phyloP scores from a whole-genome alignment of 2,113 vertebrate genomes.

The Gallinago jamesoni region DNA sequence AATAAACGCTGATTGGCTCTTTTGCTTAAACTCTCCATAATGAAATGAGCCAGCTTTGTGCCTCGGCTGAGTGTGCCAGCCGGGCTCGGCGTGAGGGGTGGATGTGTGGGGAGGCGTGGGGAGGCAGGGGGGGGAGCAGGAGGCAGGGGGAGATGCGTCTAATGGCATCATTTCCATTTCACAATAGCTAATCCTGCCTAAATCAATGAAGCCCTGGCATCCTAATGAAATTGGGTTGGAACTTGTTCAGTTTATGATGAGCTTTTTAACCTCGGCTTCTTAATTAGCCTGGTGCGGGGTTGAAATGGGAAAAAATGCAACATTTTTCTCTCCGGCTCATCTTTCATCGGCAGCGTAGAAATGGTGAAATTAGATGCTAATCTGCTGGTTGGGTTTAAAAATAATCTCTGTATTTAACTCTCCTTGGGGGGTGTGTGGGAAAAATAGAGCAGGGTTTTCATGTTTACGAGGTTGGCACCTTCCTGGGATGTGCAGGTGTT shows the following conservation, averaged over 20 bases:
- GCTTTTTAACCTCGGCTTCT: conserved; percentile 64
- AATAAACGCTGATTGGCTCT: conserved; percentile 45
- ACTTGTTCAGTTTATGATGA: conserved; percentile 61
- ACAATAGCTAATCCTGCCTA: conserved; percentile 62
- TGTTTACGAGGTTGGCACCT: not conserved
- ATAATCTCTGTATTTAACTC: not conserved
- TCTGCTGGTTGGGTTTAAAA: conserved; percentile 34
- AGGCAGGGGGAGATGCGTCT: not conserved
- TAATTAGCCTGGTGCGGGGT: conserved; percentile 43
- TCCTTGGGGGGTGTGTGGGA: not conserved
- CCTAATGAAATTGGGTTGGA: conserved; percentile 46
- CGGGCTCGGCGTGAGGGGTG: not conserved
- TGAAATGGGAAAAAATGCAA: conserved; percentile 31
- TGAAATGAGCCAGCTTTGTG: not conserved
- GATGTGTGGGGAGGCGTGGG: not conserved
- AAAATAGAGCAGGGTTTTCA: not conserved
- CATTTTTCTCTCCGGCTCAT: not conserved
- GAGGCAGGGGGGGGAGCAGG: not conserved
- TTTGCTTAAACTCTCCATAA: not conserved
- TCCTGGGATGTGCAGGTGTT: not conserved
- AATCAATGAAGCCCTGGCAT: not conserved
- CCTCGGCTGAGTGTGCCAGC: not conserved
- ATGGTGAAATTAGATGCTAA: conserved; percentile 34
- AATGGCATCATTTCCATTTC: conserved; percentile 42
- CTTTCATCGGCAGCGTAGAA: not conserved